Percentiles rank a stretch among this genome's conserved stretches.
Evolutionary conservation across 2,888 invertebrate species (phyloP).

Genomic region (Macaria notata): DNA sequence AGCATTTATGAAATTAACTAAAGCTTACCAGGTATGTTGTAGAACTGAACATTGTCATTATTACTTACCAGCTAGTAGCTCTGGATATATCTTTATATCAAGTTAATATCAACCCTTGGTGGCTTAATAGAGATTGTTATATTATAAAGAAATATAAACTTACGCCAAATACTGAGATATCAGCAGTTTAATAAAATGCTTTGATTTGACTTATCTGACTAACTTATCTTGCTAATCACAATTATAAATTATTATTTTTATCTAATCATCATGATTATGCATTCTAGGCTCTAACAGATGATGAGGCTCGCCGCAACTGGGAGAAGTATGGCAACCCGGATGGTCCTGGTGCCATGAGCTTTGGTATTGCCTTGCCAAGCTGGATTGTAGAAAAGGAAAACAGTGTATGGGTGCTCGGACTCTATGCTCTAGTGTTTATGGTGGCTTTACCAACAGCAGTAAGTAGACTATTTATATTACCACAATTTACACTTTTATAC

Average conservation of each 20-base stretch:
- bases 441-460: conserved; percentile 94
- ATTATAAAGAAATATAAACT: no score
- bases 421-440: conserved; percentile 99
- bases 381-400: conserved; percentile 99
- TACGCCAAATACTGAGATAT: no score
- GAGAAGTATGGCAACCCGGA: conserved; percentile 99
- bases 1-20: conserved; percentile 98
- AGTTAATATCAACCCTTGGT: no score
- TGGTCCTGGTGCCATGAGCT: conserved; percentile 99
- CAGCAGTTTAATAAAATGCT: no score
- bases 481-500: no score
- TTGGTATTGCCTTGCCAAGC: conserved; percentile 99
- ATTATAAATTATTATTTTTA: no score
- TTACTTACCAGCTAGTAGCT: no score
- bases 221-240: neutral
- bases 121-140: no score
- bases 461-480: conserved; percentile 48
- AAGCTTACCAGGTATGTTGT: conserved; percentile 89
- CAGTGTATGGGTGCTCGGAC: conserved; percentile 97
- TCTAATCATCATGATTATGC: neutral
- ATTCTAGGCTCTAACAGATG: conserved; percentile 94
- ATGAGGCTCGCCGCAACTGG: conserved; percentile 98
- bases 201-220: no score
- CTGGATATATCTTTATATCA: no score
- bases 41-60: neutral